Evolutionary conservation across 2,888 invertebrate genomes (phyloP).

Genomic region (Anthophora plumipes): DNA sequence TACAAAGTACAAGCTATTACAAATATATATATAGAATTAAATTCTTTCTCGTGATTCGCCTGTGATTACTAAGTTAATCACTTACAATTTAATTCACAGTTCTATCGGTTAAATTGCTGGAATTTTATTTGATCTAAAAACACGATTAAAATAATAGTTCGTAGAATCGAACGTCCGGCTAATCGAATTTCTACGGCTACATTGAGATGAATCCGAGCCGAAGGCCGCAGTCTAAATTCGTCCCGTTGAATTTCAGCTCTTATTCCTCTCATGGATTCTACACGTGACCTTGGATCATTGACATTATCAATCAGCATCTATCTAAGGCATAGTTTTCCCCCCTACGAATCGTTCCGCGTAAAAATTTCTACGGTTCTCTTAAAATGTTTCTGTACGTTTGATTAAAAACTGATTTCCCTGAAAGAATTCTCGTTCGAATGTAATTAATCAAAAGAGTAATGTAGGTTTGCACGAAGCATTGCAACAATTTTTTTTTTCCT

Average conservation of each 20-base stretch:
- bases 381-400: not conserved
- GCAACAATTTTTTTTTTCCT: not conserved
- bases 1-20: not conserved
- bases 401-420: not conserved
- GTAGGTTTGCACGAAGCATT: not conserved
- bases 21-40: not conserved
- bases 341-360: not conserved
- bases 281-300: constrained; percentile 44
- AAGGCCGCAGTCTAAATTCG: constrained; percentile 68
- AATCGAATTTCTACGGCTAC: constrained; percentile 48
- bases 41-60: not conserved
- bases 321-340: not conserved
- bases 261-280: constrained; percentile 56
- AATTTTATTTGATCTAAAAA: constrained; percentile 8
- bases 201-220: constrained; percentile 56
- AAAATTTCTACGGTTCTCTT: not conserved
- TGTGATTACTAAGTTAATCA: not conserved
- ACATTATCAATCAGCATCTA: constrained; percentile 14
- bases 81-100: not conserved
- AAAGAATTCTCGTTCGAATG: not conserved
- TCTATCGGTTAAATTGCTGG: not conserved
- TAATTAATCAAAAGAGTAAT: not conserved
- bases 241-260: constrained; percentile 62
- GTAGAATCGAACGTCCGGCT: constrained; percentile 49
- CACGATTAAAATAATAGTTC: constrained; percentile 52